Evolutionary conservation across 2,113 vertebrate species (phyloP).

Genomic region (Hippocampus barbouri): DNA sequence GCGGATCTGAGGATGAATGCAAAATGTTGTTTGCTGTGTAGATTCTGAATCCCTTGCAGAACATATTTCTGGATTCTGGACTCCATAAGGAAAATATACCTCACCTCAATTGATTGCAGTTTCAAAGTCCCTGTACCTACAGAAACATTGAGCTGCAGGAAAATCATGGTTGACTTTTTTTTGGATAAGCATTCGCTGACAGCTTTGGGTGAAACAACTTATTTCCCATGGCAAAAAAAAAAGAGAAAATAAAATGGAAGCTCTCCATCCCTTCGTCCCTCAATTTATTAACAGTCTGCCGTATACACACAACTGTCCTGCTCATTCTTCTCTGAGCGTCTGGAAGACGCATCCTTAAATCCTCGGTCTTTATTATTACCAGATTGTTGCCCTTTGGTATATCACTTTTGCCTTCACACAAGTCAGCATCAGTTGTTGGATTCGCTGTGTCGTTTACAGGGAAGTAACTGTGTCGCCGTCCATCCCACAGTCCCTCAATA

Average conservation of each 20-base stretch:
- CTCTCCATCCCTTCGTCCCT: constrained; percentile 19
- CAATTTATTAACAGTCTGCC: constrained; percentile 7
- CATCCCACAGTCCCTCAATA: constrained; percentile 40
- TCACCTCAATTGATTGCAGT: constrained; percentile 18
- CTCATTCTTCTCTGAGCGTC: constrained; percentile 10
- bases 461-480: constrained; percentile 48
- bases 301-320: constrained; percentile 26
- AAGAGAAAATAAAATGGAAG: constrained; percentile 14
- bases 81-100: constrained; percentile 19
- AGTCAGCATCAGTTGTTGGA: constrained; percentile 36
- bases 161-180: constrained; percentile 35
- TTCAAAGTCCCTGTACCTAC: constrained; percentile 17
- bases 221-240: constrained; percentile 31
- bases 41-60: constrained; percentile 14
- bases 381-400: constrained; percentile 21
- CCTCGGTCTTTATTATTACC: constrained; percentile 23
- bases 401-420: constrained; percentile 11
- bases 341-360: constrained; percentile 14
- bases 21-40: constrained; percentile 3
- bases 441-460: constrained; percentile 5
- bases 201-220: constrained; percentile 51
- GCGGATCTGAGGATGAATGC: constrained; percentile 10
- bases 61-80: constrained; percentile 22
- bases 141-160: constrained; percentile 22
- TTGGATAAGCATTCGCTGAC: constrained; percentile 56